phyloP scores from a whole-genome alignment of 2,113 vertebrate species.

The Steatornis caripensis region DNA sequence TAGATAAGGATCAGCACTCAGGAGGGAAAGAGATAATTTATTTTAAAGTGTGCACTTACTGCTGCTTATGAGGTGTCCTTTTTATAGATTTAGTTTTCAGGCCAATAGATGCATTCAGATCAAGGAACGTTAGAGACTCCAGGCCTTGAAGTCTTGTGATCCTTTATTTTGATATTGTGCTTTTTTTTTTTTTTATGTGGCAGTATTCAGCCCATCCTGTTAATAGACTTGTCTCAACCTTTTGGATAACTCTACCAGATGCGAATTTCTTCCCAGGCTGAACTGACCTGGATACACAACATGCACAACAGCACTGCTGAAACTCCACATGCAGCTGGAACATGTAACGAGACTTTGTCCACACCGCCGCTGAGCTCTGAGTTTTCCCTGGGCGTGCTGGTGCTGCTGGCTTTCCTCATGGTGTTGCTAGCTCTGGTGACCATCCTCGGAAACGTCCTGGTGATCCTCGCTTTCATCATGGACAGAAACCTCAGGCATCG shows the following conservation, averaged over 20 bases:
- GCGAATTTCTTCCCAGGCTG: neutral
- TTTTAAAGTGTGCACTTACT: neutral
- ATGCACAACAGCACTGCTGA: neutral
- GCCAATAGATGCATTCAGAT: neutral
- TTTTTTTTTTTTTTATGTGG: neutral
- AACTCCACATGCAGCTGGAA: fast-evolving
- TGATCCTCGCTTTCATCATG: slow-evolving; percentile 84
- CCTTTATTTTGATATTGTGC: neutral
- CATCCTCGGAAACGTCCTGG: slow-evolving; percentile 82
- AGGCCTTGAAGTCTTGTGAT: neutral
- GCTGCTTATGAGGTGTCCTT: neutral
- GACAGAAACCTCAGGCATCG: slow-evolving; percentile 86
- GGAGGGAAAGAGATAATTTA: neutral
- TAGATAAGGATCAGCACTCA: neutral
- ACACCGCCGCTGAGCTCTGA: neutral
- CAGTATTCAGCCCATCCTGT: neutral
- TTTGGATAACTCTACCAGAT: neutral
- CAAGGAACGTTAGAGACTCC: neutral
- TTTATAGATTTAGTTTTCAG: neutral
- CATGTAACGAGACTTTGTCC: neutral
- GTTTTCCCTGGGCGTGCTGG: slow-evolving; percentile 53
- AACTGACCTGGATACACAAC: neutral
- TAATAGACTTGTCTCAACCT: neutral
- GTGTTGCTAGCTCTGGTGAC: slow-evolving; percentile 78
- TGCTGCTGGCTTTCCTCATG: slow-evolving; percentile 79